Base-by-base conservation (phyloP, 2,113 vertebrate genomes). In the Sinosuthora webbiana region DNA sequence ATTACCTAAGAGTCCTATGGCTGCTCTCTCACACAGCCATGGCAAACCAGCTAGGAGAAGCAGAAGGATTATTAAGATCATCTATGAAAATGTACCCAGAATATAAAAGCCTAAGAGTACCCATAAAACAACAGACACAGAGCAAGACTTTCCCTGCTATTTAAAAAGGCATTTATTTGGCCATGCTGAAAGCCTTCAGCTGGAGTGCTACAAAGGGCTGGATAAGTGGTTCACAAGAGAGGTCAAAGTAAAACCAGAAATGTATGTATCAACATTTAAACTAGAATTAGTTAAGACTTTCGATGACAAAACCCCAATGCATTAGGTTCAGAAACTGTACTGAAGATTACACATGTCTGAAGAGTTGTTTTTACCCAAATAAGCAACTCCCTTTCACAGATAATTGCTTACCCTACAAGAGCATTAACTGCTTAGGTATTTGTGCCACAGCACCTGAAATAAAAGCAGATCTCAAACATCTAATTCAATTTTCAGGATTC, bases 191-290 rank as follows among this genome's bases (percentile, higher is more conserved):
- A 86, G 59, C 68, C 63, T 37, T 49, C 23, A 10, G 55, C 16
- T 37, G 71, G 35, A 64, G 31, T 1, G 5, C 37, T 59, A 27
- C 37, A 89, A 78, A 91, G 25, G 62, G 37, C 41, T 37, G 42
- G 27, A 52, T 15, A 30, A 87, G 7, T 22, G 23, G 13, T 10
- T 84, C 57, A 37, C 12, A 2, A 64, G 13, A 60, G n/a, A 80
- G 47, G 50, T 28, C 71, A 83, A 63, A 83, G 21, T 13, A 74
- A 93, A 86, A 25, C 18, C 53, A 81, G 39, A 89, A 87, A 78
- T 11, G 8, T 3, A 45, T 11, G 13, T 17, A 56, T 19, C 28
- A 49, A 33, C 68, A 70, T 41, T 87, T 75, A 77, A 87, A 49
- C 3, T 10, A 74, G 50, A 80, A 63, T 56, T 47, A 79, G 22